Evolutionary conservation across 2,888 invertebrate genomes (phyloP).

Genomic region (Athrips mouffetella): DNA sequence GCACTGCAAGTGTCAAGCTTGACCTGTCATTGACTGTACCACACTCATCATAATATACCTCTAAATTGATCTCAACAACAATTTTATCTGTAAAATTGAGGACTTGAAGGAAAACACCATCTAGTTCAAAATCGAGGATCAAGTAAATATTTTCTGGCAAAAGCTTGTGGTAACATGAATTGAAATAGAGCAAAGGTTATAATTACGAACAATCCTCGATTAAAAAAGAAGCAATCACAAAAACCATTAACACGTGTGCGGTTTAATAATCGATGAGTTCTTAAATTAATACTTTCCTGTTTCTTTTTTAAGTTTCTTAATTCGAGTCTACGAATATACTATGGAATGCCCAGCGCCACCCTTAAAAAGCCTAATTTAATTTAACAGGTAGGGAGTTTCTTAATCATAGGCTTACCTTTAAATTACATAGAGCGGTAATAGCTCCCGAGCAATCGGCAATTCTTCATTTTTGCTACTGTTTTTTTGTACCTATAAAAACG

Average conservation of each 20-base stretch:
- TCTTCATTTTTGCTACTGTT: conserved; percentile 74
- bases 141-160: no score
- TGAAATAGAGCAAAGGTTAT: conserved; percentile 14
- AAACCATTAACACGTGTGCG: conserved; percentile 66
- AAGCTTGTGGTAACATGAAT: conserved; percentile 13
- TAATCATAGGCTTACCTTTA: conserved; percentile 73
- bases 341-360: conserved; percentile 62
- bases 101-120: no score
- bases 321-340: conserved; percentile 48
- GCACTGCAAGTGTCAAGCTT: no score
- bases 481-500: conserved; percentile 59
- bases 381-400: conserved; percentile 75
- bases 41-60: no score
- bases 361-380: conserved; percentile 77
- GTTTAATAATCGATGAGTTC: conserved; percentile 61
- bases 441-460: conserved; percentile 74
- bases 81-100: no score
- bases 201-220: conserved; percentile 3
- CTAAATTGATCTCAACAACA: no score
- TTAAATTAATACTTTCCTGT: conserved; percentile 61
- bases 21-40: no score
- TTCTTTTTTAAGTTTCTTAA: conserved; percentile 55
- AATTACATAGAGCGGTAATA: conserved; percentile 72
- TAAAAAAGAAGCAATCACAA: conserved; percentile 46
- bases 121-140: no score